Evolutionary conservation across 2,888 invertebrate genomes (phyloP), one percentile per base, ranked within the genome.

Genomic region (Athalia cordata): DNA sequence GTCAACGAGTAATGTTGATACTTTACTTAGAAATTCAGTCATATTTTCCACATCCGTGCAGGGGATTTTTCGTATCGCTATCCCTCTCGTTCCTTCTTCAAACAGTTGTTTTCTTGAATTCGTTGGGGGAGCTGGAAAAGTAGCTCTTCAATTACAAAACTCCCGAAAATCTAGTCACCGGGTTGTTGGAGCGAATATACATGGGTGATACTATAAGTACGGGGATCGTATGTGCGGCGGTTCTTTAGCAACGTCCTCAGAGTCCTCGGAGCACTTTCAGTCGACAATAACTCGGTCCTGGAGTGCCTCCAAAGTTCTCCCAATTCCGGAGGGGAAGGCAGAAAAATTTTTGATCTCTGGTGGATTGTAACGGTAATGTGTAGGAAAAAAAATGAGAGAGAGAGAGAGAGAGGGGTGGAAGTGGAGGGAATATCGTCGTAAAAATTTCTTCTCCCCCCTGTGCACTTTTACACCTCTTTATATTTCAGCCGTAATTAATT

Each of bases 91-190:
- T 52, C 29, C 52, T 29, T 68, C 52, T 29, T 50, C 4, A 7
- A 68, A 68, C 68, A 55, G 55, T 68, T 68, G 68, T 68, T 68
- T 55, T 68, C 68, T 68, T 55, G 57, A 45, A 47, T 9, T 50
- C 52, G 47, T 29, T 52, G 68, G 59, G 72, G 72, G 13, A 57
- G 13, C n/a, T 13, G 7, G 13, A 0, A 59, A 47, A 47, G 72
- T 72, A 15, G 47, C 72, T 45, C 72, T 72, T 72, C 57, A 72
- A 72, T 72, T 72, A 72, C 57, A 59, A 72, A 59, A 45, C 57
- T 47, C 45, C 43, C n/a, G 72, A 47, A 13, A 57, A 59, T 72
- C 47, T 11, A 57, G 47, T 47, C 57, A 7, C 49, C 15, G 47
- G 55, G 13, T 45, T 62, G n/a, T 59, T 0, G 15, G 29, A 43